phyloP scores from a whole-genome alignment of 2,113 vertebrate genomes.

The Pelmatolapia mariae region DNA sequence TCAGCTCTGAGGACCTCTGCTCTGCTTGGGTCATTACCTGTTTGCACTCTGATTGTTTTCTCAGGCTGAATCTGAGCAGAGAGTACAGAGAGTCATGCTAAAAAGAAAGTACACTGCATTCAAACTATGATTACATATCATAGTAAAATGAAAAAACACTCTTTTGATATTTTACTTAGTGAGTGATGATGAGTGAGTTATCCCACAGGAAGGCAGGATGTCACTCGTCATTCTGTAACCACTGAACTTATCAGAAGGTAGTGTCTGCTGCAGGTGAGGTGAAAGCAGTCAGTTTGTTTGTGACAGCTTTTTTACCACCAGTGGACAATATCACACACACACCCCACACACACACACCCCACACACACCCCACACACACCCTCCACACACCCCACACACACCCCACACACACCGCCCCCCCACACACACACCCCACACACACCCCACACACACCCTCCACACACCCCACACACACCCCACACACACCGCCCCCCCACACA shows the following conservation, averaged over 20 bases:
- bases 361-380: accelerated
- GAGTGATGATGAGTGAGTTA: too few relatives aligned
- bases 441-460: too few relatives aligned
- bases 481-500: too few relatives aligned
- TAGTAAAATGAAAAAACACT: too few relatives aligned
- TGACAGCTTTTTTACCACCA: background rate
- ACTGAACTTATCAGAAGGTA: background rate
- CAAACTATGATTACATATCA: background rate
- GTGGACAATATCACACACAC: background rate
- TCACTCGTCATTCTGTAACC: background rate
- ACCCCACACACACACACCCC: too few relatives aligned
- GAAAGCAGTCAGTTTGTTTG: background rate
- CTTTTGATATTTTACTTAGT: too few relatives aligned
- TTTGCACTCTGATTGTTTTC: background rate
- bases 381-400: too few relatives aligned
- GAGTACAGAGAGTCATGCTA: background rate
- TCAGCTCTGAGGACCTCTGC: background rate
- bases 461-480: too few relatives aligned
- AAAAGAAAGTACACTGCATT: background rate
- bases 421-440: too few relatives aligned
- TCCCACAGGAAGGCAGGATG: too few relatives aligned
- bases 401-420: too few relatives aligned
- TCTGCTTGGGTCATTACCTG: background rate
- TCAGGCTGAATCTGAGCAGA: background rate
- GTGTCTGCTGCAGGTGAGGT: background rate